Evolutionary conservation across 2,113 vertebrate species (phyloP).

Genomic region (cattle (Bos taurus)): DNA sequence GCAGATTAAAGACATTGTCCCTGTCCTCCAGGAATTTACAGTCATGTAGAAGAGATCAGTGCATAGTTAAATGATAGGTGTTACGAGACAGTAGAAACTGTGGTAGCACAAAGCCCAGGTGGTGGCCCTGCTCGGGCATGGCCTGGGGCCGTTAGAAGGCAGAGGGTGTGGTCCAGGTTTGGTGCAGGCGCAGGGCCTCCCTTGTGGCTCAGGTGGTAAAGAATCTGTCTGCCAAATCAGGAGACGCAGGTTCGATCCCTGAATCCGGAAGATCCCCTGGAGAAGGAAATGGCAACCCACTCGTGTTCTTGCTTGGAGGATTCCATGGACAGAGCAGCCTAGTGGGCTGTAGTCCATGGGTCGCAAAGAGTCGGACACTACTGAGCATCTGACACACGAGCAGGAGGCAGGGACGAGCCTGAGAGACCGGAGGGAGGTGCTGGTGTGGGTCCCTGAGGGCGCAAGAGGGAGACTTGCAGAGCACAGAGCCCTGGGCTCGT

Average conservation of each 20-base stretch:
- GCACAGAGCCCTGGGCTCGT: background rate
- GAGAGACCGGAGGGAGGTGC: background rate
- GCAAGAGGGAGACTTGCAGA: background rate
- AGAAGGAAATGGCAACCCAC: background rate
- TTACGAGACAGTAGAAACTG: too few relatives aligned
- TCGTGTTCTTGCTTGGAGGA: background rate
- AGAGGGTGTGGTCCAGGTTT: background rate
- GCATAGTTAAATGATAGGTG: background rate
- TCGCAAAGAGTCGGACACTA: rapidly evolving
- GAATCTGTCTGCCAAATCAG: background rate
- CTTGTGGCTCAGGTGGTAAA: background rate
- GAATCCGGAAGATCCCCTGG: background rate
- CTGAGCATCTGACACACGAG: background rate
- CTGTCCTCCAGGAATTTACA: background rate
- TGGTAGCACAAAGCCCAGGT: background rate
- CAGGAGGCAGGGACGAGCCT: background rate
- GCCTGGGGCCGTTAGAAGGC: background rate
- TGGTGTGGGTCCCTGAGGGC: too few relatives aligned
- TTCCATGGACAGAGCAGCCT: background rate
- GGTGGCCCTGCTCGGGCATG: background rate
- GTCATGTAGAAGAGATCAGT: background rate
- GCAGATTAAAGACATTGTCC: background rate
- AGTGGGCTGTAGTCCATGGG: background rate
- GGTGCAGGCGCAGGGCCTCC: background rate
- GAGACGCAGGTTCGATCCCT: background rate